Percentiles rank a stretch among this genome's conserved stretches.
These are phyloP conservation scores for Diplodus sargus DNA, from an alignment of 2,797 vertebrate species.

Conservation along the genomic window DNA sequence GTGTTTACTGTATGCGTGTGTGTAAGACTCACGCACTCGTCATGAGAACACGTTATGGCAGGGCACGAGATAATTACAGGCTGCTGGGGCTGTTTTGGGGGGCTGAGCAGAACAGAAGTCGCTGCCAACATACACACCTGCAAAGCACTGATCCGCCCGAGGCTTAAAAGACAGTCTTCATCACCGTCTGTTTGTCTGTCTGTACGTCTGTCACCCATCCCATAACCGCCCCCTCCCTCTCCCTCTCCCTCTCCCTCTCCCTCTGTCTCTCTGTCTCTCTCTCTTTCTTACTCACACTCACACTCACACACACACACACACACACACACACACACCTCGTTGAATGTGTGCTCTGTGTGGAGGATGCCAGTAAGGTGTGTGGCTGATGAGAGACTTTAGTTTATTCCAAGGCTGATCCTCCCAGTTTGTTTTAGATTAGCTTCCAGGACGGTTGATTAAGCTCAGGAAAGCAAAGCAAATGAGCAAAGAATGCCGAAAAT, in stretches of 20 bases:
- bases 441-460: conserved; percentile 60
- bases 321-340: conserved; percentile 43
- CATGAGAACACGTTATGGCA: conserved; percentile 83
- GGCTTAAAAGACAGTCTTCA: conserved; percentile 78
- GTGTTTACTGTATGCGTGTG: conserved; percentile 56
- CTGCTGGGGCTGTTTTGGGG: conserved; percentile 75
- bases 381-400: conserved; percentile 64
- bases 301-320: too few relatives aligned
- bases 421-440: conserved; percentile 64
- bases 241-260: neutral
- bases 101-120: conserved; percentile 74
- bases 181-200: conserved; percentile 68
- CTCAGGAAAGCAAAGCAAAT: conserved; percentile 55
- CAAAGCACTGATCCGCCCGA: conserved; percentile 73
- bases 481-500: conserved; percentile 49
- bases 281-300: neutral
- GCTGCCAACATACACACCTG: conserved; percentile 86
- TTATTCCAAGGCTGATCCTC: conserved; percentile 59
- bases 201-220: conserved; percentile 51
- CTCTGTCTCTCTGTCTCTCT: neutral
- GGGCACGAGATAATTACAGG: conserved; percentile 84
- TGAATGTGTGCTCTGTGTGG: conserved; percentile 69
- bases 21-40: conserved; percentile 57
- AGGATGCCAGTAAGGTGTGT: conserved; percentile 68
- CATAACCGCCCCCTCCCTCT: conserved; percentile 4